These are phyloP conservation scores for Drymodes brunneopygia DNA, from an alignment of 2,113 vertebrate species.

Conservation along the genomic window DNA sequence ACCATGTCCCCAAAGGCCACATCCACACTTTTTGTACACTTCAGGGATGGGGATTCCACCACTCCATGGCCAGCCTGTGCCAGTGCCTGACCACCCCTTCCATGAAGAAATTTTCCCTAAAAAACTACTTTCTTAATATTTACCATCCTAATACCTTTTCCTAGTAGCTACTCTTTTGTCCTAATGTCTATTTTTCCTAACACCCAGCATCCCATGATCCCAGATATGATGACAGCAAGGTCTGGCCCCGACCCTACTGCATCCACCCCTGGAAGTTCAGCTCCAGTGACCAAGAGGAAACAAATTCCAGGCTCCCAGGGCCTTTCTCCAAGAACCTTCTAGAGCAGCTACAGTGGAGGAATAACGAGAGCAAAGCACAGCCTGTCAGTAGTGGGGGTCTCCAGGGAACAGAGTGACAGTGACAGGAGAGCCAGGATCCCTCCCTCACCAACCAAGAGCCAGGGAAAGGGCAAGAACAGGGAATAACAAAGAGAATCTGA, in stretches of 20 bases:
- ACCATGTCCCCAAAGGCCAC: neutral
- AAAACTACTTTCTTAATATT: neutral
- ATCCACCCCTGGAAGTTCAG: neutral
- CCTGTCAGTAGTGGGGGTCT: neutral
- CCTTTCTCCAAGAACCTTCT: neutral
- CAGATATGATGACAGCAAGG: neutral
- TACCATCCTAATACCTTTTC: neutral
- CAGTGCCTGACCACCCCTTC: neutral
- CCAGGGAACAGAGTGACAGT: neutral
- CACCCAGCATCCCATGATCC: neutral
- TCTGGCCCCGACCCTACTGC: rapidly evolving
- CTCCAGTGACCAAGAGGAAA: neutral
- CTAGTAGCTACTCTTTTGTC: too few species aligned
- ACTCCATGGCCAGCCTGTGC: neutral
- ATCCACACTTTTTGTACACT: neutral
- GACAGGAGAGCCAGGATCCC: neutral
- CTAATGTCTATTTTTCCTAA: neutral
- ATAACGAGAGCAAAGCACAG: rapidly evolving
- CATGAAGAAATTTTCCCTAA: neutral
- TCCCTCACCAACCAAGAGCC: rapidly evolving
- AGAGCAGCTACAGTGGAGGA: neutral
- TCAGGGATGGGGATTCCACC: neutral
- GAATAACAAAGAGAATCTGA: neutral
- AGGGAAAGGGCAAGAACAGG: neutral
- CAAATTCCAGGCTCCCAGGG: neutral